A percentile compares a stretch with the other conserved stretches of the same genome.
Conservation (phyloP, 2,888 invertebrate species). For the Thera britannica region DNA sequence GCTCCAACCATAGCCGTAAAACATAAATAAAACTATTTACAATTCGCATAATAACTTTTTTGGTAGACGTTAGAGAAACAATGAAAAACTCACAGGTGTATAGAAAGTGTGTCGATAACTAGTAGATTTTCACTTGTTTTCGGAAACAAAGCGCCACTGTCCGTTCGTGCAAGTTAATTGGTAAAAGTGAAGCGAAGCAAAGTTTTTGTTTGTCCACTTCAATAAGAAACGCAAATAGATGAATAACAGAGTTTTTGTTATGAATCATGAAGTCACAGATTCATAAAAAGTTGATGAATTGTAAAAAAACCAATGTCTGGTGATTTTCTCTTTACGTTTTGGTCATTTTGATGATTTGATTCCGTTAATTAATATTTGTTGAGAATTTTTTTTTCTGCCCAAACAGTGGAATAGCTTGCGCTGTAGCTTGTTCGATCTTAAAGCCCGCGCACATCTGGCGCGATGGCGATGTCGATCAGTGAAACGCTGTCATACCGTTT, state of each 20-base stretch:
- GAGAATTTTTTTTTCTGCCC: no score
- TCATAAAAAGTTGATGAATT: slow-evolving; percentile 27
- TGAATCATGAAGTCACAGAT: slow-evolving; percentile 55
- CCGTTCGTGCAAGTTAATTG: slow-evolving; percentile 73
- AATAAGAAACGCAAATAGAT: slow-evolving; percentile 74
- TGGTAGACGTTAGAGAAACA: slow-evolving; percentile 29
- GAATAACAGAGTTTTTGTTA: slow-evolving; percentile 57
- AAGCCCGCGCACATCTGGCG: no score
- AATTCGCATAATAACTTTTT: slow-evolving; percentile 24
- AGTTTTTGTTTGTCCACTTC: slow-evolving; percentile 67
- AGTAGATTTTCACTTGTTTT: slow-evolving; percentile 75
- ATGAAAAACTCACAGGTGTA: slow-evolving; percentile 49
- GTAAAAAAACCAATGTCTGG: neutral
- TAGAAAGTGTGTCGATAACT: slow-evolving; percentile 68
- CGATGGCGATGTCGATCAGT: no score
- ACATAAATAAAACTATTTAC: slow-evolving; percentile 25
- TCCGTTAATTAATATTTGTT: no score
- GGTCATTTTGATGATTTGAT: neutral
- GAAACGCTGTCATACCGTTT: no score
- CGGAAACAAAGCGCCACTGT: slow-evolving; percentile 69
- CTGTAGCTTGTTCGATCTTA: no score
- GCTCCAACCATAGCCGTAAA: slow-evolving; percentile 5
- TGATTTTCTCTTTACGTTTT: neutral
- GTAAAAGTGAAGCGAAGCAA: slow-evolving; percentile 81
- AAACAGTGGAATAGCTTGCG: no score